Conservation (phyloP, 2,888 invertebrate species). For the Drosophila mimica region DNA sequence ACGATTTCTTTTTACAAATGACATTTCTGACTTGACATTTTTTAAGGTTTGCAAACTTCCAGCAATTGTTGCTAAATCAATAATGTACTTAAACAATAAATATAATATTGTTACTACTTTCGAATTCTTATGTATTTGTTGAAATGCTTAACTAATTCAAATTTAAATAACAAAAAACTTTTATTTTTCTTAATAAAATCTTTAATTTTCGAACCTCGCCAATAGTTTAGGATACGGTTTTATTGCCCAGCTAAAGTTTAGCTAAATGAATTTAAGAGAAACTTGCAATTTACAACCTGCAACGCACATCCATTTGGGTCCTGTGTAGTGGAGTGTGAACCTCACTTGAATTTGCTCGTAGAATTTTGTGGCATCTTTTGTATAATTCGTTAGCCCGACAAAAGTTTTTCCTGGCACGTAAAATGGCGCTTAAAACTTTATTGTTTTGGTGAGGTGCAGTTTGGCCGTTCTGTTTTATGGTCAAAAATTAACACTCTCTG, state of each 20-base stretch:
- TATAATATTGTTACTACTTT: neutral
- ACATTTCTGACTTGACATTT: neutral
- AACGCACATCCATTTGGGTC: constrained; percentile 39
- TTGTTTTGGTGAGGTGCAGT: constrained; percentile 44
- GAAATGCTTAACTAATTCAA: neutral
- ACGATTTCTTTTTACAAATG: neutral
- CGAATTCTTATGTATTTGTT: neutral
- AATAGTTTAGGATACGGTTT: neutral
- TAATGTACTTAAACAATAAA: neutral
- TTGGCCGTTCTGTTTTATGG: constrained; percentile 53
- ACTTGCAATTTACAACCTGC: constrained; percentile 10
- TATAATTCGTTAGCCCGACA: constrained; percentile 46
- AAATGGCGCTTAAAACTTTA: constrained; percentile 62
- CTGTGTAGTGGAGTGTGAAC: constrained; percentile 60
- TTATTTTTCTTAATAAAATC: neutral
- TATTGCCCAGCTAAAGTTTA: constrained; percentile 1
- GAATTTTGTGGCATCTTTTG: constrained; percentile 56
- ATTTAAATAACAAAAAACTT: neutral
- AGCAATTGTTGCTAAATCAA: neutral
- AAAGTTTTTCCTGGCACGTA: constrained; percentile 61
- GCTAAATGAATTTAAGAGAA: constrained; percentile 24
- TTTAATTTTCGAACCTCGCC: neutral
- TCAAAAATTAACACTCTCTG: constrained; percentile 62
- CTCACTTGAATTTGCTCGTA: constrained; percentile 36
- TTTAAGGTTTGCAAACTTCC: neutral